Evolutionary conservation across 2,888 invertebrate species (phyloP).

Genomic region (Cryptus armator): DNA sequence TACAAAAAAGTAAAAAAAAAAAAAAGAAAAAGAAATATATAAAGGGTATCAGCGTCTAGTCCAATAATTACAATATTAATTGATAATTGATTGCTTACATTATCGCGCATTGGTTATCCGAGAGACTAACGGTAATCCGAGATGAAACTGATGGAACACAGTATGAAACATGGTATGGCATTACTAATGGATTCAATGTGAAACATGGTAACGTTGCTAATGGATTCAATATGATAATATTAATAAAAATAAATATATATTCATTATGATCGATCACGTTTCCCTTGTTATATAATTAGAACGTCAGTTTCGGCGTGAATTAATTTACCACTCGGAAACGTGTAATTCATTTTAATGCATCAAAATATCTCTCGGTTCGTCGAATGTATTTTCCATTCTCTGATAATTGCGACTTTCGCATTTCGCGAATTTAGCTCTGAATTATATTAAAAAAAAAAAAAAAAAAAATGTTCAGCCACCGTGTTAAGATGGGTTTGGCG

Average conservation of each 20-base stretch:
- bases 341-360: constrained; percentile 8
- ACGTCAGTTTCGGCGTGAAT: background rate
- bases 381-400: background rate
- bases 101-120: background rate
- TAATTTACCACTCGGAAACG: background rate
- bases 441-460: background rate
- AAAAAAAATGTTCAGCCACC: background rate
- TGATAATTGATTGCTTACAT: constrained; percentile 12
- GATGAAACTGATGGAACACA: background rate
- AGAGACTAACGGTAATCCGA: constrained; percentile 2
- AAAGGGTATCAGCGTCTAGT: background rate
- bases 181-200: background rate
- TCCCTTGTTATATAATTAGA: background rate
- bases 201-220: background rate
- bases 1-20: background rate
- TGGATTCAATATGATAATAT: constrained; percentile 6
- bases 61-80: constrained; percentile 42
- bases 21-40: background rate
- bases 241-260: background rate
- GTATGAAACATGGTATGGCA: background rate
- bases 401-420: background rate
- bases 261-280: constrained; percentile 12
- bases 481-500: background rate
- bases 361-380: background rate
- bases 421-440: background rate